phyloP scores from a whole-genome alignment of 2,113 vertebrate genomes.

The Heloderma charlesbogerti region DNA sequence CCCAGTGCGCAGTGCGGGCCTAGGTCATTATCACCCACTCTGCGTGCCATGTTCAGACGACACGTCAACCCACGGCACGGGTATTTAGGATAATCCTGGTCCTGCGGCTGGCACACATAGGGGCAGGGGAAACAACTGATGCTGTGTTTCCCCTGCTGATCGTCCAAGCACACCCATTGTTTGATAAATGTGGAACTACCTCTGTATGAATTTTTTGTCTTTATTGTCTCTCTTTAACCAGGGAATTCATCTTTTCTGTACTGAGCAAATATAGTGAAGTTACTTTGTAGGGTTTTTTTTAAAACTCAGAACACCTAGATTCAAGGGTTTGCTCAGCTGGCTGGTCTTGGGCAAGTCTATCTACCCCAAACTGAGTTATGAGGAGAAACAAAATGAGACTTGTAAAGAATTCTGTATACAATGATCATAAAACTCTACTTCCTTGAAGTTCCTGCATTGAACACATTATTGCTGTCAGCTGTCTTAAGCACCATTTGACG shows the following conservation, averaged over 20 bases:
- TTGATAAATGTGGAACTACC: too few relatives aligned
- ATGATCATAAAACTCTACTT: neutral
- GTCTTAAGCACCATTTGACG: too few relatives aligned
- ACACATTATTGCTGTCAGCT: too few relatives aligned
- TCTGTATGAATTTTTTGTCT: neutral
- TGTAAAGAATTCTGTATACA: neutral
- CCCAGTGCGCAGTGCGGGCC: too few relatives aligned
- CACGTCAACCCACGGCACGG: too few relatives aligned
- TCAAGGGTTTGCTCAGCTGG: neutral
- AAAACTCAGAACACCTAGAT: neutral
- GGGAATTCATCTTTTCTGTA: neutral
- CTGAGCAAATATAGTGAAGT: neutral
- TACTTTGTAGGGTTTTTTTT: neutral
- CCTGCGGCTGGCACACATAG: too few relatives aligned
- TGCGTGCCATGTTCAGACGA: too few relatives aligned
- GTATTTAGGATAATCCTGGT: too few relatives aligned
- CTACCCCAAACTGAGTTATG: neutral
- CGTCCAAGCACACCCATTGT: too few relatives aligned
- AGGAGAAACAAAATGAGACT: neutral
- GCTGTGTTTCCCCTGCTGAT: too few relatives aligned
- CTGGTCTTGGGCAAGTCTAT: neutral
- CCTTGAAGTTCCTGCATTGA: neutral
- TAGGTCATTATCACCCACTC: too few relatives aligned
- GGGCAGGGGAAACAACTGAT: too few relatives aligned
- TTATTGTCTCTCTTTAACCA: neutral